Conservation (phyloP, 2,797 vertebrate species). For the Australoheros facetus region DNA sequence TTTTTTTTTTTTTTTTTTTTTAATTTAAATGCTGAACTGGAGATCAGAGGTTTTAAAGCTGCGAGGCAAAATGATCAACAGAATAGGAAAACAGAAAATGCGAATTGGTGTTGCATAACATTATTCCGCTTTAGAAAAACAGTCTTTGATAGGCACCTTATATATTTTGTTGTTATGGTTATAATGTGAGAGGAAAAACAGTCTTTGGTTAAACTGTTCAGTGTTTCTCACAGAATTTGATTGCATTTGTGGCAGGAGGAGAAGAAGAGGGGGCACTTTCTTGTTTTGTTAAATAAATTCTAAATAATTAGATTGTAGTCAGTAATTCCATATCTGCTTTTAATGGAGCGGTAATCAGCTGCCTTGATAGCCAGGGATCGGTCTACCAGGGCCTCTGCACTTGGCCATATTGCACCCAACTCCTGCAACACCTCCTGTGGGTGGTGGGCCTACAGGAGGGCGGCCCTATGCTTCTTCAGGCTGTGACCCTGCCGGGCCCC, state of each 20-base stretch:
- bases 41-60: neutral
- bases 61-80: neutral
- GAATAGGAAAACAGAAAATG: neutral
- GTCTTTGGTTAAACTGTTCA: neutral
- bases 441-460: no score
- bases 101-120: neutral
- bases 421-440: no score
- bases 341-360: neutral
- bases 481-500: no score
- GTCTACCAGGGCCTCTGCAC: no score
- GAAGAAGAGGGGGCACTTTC: neutral
- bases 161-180: neutral
- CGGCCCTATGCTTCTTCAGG: no score
- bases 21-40: neutral
- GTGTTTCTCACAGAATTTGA: neutral
- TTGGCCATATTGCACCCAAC: no score
- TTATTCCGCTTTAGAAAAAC: neutral
- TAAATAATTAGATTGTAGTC: neutral
- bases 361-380: neutral
- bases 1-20: neutral
- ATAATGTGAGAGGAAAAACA: neutral
- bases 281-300: neutral
- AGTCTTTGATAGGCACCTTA: neutral
- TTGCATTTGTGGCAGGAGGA: neutral
- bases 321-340: neutral